Evolutionary conservation across 2,113 vertebrate species (phyloP), one percentile per base, ranked within the genome.

Genomic region (Podocnemis expansa): DNA sequence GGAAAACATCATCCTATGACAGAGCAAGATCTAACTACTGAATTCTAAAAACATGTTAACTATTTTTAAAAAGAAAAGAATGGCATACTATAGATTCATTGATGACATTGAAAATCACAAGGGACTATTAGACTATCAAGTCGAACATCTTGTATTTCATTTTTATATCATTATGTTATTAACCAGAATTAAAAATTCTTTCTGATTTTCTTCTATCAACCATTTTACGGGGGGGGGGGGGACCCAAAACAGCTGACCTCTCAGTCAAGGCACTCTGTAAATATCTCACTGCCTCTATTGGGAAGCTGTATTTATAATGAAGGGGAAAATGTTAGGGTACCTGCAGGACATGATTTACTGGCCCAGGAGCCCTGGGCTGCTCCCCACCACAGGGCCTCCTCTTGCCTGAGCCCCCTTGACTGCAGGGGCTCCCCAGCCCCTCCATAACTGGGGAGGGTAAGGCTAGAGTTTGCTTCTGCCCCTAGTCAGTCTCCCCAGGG

Each of bases 141-240:
- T 85, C 94, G 93, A 96, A 8, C 95, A 95, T 96, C 91, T 96
- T 97, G 93, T 93, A 97, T 94, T 96, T 97, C 96, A 88, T 95
- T 91, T 95, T 95, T 96, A 97, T 97, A 47, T 97, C 96, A 97
- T 97, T 96, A 96, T 95, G 94, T 96, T 96, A 95, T 90, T 95
- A 85, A 96, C 90, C 85, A 89, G 94, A 97, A 97, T 97, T 96
- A 96, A 97, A 98, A 94, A 93, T 92, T 96, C 95, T 92, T 82
- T 19, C 96, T 95, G 96, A 97, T 96, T 97, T 97, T 96, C 94
- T 97, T 96, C 96, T 97, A 96, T 97, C 93, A 97, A 94, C 89
- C 95, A 95, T 96, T 97, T 97, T 92, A 97, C 97, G 96, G 95
- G 97, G 97, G n/a, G n/a, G n/a, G n/a, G n/a, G n/a, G n/a, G n/a